Evolutionary conservation across 2,888 invertebrate genomes (phyloP), one percentile per base, ranked within the genome.

Genomic region (Trichopoda pennipes): DNA sequence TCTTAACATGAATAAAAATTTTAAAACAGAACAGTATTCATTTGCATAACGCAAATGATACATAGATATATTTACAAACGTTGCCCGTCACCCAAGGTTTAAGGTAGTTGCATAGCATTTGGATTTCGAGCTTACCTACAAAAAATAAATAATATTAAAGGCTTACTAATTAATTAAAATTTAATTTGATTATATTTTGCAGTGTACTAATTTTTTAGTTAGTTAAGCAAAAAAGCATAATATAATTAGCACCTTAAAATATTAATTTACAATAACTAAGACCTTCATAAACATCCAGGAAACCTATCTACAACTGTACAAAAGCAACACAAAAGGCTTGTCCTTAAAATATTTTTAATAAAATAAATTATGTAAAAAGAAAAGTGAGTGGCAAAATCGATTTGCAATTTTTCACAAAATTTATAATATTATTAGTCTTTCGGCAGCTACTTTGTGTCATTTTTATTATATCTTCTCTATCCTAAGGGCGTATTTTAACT

Each of bases 371-470:
- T 76, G 51, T 35, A 44, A 53, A 23, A 49, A 17, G 38, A 55
- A 44, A 51, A 14, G n/a, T 51, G 61, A 44, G 42, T 51, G 55
- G 19, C 63, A 66, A 68, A 81, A 81, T 81, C 81, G 78, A 81
- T 81, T 78, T 78, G 66, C 70, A 17, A 75, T 75, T 78, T 77
- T 70, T 73, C 19, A 66, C 32, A 64, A 81, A 60, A 81, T 70
- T 75, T 81, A 81, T 75, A 51, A 70, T 69, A 81, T 47, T 53
- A 63, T 78, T 74, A 19, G 58, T 53, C 63, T 47, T 78, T 38
- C 53, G 17, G 47, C 32, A 55, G 47, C 23, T 75, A 49, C 55
- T 78, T 74, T 61, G 12, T 16, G 49, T 70, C 23, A 53, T 58
- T 44, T 60, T 60, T 53, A n/a, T 60, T 42, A 16, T 6, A 14